Evolutionary conservation across 2,797 vertebrate genomes (phyloP).

Genomic region (Morus bassanus): DNA sequence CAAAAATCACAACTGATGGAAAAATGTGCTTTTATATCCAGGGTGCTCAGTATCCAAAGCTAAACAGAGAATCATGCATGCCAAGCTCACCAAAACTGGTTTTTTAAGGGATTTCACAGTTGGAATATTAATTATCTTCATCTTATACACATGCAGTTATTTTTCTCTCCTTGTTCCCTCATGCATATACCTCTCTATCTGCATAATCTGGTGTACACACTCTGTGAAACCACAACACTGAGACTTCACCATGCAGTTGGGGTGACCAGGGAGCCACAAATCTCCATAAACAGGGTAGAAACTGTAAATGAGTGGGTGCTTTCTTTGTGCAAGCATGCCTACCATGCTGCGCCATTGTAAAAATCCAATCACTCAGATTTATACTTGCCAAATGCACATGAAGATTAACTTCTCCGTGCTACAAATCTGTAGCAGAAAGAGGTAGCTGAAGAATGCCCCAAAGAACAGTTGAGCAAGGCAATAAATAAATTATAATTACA

Average conservation of each 20-base stretch:
- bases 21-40: not conserved
- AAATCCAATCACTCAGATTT: not conserved
- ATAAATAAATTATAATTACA: not conserved
- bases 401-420: not conserved
- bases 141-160: not conserved
- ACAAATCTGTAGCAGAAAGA: not conserved
- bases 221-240: not conserved
- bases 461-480: not conserved
- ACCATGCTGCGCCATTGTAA: not conserved
- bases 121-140: not conserved
- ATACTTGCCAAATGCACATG: not conserved
- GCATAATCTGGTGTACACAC: not conserved
- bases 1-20: not conserved
- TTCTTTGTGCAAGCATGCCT: not conserved
- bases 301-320: not conserved
- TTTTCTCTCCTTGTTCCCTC: not conserved
- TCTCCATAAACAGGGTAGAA: not conserved
- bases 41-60: not conserved
- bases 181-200: not conserved
- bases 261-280: not conserved
- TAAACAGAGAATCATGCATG: not conserved
- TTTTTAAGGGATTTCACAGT: not conserved
- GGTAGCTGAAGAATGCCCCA: not conserved
- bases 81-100: not conserved
- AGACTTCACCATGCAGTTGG: not conserved